Evolutionary conservation across 1,140 invertebrate species (phyloP).

Genomic region (Archivesica marissinica): DNA sequence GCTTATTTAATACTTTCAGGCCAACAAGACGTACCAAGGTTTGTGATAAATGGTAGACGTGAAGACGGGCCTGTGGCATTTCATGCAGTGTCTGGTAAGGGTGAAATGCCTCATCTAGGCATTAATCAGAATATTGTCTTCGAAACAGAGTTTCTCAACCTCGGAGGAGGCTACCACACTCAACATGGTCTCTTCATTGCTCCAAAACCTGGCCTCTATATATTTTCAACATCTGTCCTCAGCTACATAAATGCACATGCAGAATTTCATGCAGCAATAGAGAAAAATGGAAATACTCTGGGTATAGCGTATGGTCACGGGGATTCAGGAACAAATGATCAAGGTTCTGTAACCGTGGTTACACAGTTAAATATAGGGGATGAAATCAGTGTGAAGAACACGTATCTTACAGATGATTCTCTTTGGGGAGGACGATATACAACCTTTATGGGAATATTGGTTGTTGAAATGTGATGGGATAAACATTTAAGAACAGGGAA

Average conservation of each 20-base stretch:
- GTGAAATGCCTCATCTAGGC: not conserved
- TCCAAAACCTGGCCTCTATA: conserved; percentile 25
- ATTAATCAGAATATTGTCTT: conserved; percentile 20
- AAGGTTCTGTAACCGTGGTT: not conserved
- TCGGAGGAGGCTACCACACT: conserved; percentile 16
- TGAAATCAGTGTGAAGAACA: not conserved
- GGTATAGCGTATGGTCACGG: not conserved
- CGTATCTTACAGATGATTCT: not conserved
- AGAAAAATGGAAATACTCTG: conserved; percentile 24
- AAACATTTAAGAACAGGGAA: no score
- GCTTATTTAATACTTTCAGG: no score
- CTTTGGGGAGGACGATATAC: not conserved
- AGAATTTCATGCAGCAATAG: conserved; percentile 8
- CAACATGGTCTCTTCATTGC: conserved; percentile 1
- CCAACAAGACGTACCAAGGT: no score
- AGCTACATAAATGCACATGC: not conserved
- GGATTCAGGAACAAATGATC: no score
- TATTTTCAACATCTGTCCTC: conserved; percentile 12
- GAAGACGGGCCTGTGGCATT: conserved; percentile 36
- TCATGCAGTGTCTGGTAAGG: not conserved
- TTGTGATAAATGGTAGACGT: not conserved
- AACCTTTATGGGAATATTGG: not conserved
- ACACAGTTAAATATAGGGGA: not conserved
- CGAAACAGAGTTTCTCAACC: not conserved
- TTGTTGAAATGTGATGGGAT: conserved; percentile 20